phyloP scores from a whole-genome alignment of 2,888 invertebrate genomes.

The Agapetus fuscipes region DNA sequence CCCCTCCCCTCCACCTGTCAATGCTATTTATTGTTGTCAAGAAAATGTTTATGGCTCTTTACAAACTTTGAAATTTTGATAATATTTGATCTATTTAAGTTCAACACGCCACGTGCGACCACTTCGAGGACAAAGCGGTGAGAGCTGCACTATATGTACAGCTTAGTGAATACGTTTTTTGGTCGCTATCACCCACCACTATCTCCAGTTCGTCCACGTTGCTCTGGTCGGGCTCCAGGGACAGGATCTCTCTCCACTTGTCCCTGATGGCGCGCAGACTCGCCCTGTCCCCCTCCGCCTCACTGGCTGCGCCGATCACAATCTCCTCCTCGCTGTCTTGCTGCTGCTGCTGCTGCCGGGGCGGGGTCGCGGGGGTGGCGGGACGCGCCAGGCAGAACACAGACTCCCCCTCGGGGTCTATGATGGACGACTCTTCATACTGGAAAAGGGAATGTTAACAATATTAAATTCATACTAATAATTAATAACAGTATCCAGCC shows the following conservation, averaged over 20 bases:
- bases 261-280: constrained; percentile 63
- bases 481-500: not conserved
- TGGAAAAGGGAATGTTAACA: constrained; percentile 25
- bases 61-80: too few species aligned
- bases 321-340: constrained; percentile 53
- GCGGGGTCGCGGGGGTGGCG: constrained; percentile 42
- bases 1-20: too few species aligned
- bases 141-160: too few species aligned
- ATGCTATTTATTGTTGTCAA: too few species aligned
- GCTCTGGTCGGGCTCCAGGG: constrained; percentile 43
- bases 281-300: constrained; percentile 34
- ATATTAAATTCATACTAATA: not conserved
- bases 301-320: constrained; percentile 48
- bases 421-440: constrained; percentile 60
- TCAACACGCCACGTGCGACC: too few species aligned
- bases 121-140: too few species aligned
- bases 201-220: constrained; percentile 55
- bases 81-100: too few species aligned
- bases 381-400: constrained; percentile 46
- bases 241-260: constrained; percentile 65
- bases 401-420: constrained; percentile 60
- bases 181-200: constrained; percentile 54
- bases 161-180: too few species aligned
- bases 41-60: too few species aligned
- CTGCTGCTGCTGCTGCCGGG: constrained; percentile 27